Percentiles rank a stretch among this genome's conserved stretches.
Conservation (phyloP, 2,888 invertebrate species). For the Autographa pulchrina region DNA sequence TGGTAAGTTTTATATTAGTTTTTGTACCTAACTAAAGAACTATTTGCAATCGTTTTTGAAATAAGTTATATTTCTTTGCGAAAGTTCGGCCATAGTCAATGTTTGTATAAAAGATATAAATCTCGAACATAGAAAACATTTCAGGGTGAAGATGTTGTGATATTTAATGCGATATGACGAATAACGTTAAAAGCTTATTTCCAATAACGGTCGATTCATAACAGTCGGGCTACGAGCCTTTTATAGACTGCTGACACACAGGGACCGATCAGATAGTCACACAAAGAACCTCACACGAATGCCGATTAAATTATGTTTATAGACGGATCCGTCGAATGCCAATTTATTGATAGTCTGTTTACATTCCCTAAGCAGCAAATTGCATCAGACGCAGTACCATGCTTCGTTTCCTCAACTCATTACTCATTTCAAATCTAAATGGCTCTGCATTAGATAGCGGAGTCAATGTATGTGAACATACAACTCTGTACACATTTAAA, state of each 20-base stretch:
- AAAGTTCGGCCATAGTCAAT: neutral
- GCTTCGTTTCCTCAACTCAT: slow-evolving; percentile 25
- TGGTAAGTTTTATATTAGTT: too few species aligned
- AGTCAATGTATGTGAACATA: slow-evolving; percentile 8
- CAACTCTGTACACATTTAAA: neutral
- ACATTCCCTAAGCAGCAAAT: slow-evolving; percentile 31
- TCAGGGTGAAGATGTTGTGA: neutral
- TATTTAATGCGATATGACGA: neutral
- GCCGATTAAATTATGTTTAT: slow-evolving; percentile 22
- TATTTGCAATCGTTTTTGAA: too few species aligned
- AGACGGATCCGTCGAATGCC: slow-evolving; percentile 21
- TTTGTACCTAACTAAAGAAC: too few species aligned
- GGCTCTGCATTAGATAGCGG: slow-evolving; percentile 26
- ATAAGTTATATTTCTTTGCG: neutral
- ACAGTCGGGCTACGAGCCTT: slow-evolving; percentile 7
- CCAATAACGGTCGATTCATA: slow-evolving; percentile 15
- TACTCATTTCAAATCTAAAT: slow-evolving; percentile 47
- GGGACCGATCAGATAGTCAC: slow-evolving; percentile 3
- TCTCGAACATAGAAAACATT: neutral
- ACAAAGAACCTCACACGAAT: slow-evolving; percentile 15
- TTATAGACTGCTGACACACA: slow-evolving; percentile 3
- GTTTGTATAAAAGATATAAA: neutral
- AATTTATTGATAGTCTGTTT: slow-evolving; percentile 40
- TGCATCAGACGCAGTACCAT: slow-evolving; percentile 34
- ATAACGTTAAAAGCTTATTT: neutral